Evolutionary conservation across 1,140 invertebrate genomes (phyloP).

Genomic region (Scaptomyza graminum): DNA sequence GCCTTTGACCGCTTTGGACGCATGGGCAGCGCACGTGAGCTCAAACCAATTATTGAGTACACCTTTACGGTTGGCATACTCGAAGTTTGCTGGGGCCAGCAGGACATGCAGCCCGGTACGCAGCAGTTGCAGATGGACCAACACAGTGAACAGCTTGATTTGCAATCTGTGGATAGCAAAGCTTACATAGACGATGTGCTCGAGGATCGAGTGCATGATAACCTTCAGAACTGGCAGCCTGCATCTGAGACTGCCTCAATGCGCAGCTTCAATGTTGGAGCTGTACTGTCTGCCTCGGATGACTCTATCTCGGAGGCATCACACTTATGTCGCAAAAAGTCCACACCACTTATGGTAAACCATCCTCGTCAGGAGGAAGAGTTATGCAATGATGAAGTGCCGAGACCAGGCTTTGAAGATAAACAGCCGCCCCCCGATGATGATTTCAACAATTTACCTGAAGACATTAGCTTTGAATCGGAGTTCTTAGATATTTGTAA

Average conservation of each 20-base stretch:
- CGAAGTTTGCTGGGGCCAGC: conserved; percentile 34
- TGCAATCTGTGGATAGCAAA: conserved; percentile 17
- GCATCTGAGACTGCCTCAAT: not conserved
- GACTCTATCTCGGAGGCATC: not conserved
- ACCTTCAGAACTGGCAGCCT: not conserved
- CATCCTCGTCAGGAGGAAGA: conserved; percentile 2
- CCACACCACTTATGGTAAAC: conserved; percentile 7
- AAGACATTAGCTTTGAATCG: not conserved
- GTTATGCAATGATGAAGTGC: not conserved
- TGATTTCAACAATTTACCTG: not conserved
- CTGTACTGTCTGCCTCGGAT: conserved; percentile 48
- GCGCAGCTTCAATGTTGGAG: conserved; percentile 49
- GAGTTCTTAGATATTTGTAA: conserved; percentile 1
- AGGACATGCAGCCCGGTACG: conserved; percentile 3
- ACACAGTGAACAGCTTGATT: not conserved
- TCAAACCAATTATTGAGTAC: conserved; percentile 66
- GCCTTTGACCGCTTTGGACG: conserved; percentile 65
- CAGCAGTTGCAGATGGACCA: not conserved
- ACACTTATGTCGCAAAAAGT: conserved; percentile 36
- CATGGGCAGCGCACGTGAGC: conserved; percentile 44
- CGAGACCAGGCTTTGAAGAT: not conserved
- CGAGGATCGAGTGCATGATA: conserved; percentile 19
- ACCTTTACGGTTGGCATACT: conserved; percentile 60
- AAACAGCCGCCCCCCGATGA: not conserved
- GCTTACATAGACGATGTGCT: conserved; percentile 38